These are phyloP conservation scores for Rotaria macrura DNA, from an alignment of 2,888 invertebrate species.

Conservation along the genomic window DNA sequence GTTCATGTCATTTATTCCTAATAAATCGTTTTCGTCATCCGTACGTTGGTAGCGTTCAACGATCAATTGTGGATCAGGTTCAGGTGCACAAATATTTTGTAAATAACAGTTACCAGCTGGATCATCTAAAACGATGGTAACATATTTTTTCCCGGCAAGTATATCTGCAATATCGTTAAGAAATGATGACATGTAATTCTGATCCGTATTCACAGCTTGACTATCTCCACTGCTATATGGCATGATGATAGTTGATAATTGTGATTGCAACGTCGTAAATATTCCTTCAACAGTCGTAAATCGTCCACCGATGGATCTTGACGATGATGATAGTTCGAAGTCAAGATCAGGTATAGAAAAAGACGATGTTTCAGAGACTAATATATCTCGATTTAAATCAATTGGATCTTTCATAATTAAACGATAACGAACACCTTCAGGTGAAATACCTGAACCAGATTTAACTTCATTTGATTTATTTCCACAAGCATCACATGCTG, in stretches of 20 bases:
- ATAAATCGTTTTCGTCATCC: slow-evolving; percentile 82
- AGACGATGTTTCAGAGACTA: slow-evolving; percentile 77
- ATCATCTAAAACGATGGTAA: slow-evolving; percentile 70
- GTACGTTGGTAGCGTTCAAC: slow-evolving; percentile 69
- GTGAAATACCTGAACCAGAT: slow-evolving; percentile 76
- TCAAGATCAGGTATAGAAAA: slow-evolving; percentile 75
- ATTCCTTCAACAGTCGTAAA: slow-evolving; percentile 92
- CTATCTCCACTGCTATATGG: slow-evolving; percentile 63
- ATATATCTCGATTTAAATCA: slow-evolving; percentile 80
- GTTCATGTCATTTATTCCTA: slow-evolving; percentile 56
- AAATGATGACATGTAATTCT: slow-evolving; percentile 58
- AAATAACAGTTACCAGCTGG: slow-evolving; percentile 94
- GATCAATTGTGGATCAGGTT: slow-evolving; percentile 55
- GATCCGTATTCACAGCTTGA: slow-evolving; percentile 52
- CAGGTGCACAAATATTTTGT: slow-evolving; percentile 63
- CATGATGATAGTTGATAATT: slow-evolving; percentile 49
- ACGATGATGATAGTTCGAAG: slow-evolving; percentile 62
- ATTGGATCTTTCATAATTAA: slow-evolving; percentile 61
- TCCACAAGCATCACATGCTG: slow-evolving; percentile 78
- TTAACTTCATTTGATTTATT: slow-evolving; percentile 88
- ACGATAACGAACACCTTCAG: slow-evolving; percentile 66
- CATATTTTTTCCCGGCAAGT: slow-evolving; percentile 29
- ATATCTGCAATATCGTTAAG: slow-evolving; percentile 59
- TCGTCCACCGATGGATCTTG: slow-evolving; percentile 73
- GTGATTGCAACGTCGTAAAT: slow-evolving; percentile 63